Conservation (phyloP, 2,888 invertebrate genomes). For the Trichacis sp. region DNA sequence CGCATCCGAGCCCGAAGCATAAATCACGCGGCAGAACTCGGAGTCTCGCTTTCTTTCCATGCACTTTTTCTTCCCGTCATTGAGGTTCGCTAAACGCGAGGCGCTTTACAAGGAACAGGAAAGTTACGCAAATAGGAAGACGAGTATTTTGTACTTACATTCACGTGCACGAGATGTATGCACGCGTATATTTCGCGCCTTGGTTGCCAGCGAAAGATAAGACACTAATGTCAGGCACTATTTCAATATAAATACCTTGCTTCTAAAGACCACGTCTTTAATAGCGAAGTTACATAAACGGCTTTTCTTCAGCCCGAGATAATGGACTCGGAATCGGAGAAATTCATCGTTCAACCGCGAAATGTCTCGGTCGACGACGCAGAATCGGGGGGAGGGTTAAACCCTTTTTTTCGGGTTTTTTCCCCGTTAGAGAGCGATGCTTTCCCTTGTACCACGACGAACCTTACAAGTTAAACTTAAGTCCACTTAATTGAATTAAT, state of each 20-base stretch:
- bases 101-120: slow-evolving; percentile 38
- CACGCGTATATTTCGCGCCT: slow-evolving; percentile 50
- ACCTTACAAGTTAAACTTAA: slow-evolving; percentile 57
- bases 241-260: slow-evolving; percentile 52
- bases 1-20: slow-evolving; percentile 45
- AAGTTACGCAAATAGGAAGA: slow-evolving; percentile 29
- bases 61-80: slow-evolving; percentile 10
- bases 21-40: slow-evolving; percentile 49
- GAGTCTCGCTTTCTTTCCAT: slow-evolving; percentile 47
- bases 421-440: background rate
- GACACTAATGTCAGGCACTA: slow-evolving; percentile 58
- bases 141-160: slow-evolving; percentile 26
- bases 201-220: slow-evolving; percentile 56
- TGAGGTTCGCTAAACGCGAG: slow-evolving; percentile 46
- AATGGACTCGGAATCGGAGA: slow-evolving; percentile 22
- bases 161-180: slow-evolving; percentile 18
- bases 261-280: slow-evolving; percentile 18
- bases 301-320: slow-evolving; percentile 9
- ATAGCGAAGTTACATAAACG: slow-evolving; percentile 9
- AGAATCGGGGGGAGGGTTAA: background rate
- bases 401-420: background rate
- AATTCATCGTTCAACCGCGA: slow-evolving; percentile 2
- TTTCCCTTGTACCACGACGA: slow-evolving; percentile 54
- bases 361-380: background rate
- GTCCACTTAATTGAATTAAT: slow-evolving; percentile 65